Base-by-base conservation (phyloP, 2,113 vertebrate genomes). In the Tachysurus vachellii region DNA sequence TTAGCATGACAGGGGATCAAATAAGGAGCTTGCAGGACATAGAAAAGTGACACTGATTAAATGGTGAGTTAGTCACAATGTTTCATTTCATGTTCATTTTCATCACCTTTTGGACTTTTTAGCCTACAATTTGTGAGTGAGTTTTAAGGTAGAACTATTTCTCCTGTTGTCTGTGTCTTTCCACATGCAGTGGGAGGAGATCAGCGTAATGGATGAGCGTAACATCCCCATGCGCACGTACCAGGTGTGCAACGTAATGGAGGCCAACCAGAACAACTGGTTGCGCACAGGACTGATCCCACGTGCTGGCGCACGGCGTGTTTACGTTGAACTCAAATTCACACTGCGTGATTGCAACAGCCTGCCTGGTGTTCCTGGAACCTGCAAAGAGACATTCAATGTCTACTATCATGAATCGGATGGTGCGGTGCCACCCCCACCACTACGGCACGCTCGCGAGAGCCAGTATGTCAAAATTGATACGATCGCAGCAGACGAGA, bases 251-350 rank as follows among this genome's bases (percentile, higher is more conserved):
- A 99, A 99, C 0, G 98, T 99, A 91, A 99, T 99, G 70, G 98
- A 99, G 91, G 97, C 98, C 92, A 99, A 97, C 93, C 98, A 99
- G 95, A 99, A 99, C 95, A 99, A 99, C 94, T 99, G 98, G 98
- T 96, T 99, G 28, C 97, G 98, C 87, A 99, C 98, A 54, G 99
- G 97, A 0, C 98, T 99, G 94, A 96, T 99, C 86, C 96, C 98
- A 92, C 95, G 98, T 5, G 95, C 96, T 0, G 97, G 96, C 0
- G 98, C 98, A 3, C 98, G 98, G 36, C 97, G 98, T 36, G 96
- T 99, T 94, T 99, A 99, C 80, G 95, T 97, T 36, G 98, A 99
- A 95, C 99, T 99, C 95, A 97, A 98, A 89, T 99, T 99, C 94
- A 99, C 98, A 0, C 97, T 99, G 79, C 95, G 98, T 0, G 98